These are phyloP conservation scores for Arge pagana DNA, from an alignment of 2,888 invertebrate species.

Conservation along the genomic window DNA sequence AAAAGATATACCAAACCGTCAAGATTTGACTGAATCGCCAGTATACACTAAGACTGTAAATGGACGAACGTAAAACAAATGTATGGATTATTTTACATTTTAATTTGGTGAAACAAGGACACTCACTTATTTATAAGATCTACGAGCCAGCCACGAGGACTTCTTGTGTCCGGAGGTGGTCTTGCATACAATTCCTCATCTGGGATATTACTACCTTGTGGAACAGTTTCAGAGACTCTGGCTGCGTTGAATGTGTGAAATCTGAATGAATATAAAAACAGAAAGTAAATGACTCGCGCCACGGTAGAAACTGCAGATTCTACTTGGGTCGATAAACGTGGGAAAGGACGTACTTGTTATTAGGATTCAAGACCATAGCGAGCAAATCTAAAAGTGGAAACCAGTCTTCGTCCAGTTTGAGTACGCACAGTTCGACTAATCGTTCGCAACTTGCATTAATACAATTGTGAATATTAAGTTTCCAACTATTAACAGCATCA, in stretches of 20 bases:
- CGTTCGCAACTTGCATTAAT: constrained; percentile 92
- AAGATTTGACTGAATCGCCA: too few species aligned
- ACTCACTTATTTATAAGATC: constrained; percentile 85
- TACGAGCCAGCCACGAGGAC: constrained; percentile 93
- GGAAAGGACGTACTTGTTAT: constrained; percentile 77
- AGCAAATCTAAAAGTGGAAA: constrained; percentile 89
- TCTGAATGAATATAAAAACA: constrained; percentile 57
- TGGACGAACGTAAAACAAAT: too few species aligned
- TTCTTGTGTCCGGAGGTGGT: constrained; percentile 79
- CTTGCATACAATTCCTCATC: constrained; percentile 77
- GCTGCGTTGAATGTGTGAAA: constrained; percentile 86
- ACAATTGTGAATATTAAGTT: constrained; percentile 94
- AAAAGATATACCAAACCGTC: constrained; percentile 7
- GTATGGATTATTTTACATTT: not conserved
- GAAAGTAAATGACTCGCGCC: not conserved
- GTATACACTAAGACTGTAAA: too few species aligned
- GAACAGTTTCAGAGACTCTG: constrained; percentile 74
- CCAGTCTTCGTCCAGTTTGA: constrained; percentile 89
- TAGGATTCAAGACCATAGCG: constrained; percentile 93
- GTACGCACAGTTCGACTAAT: constrained; percentile 89
- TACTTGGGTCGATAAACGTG: constrained; percentile 22
- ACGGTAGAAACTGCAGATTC: constrained; percentile 3
- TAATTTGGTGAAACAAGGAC: not conserved
- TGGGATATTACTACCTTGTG: constrained; percentile 64
- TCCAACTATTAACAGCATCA: constrained; percentile 98